These are phyloP conservation scores for Styela clava DNA, from an alignment of 23 tunicate genomes.

Conservation along the genomic window DNA sequence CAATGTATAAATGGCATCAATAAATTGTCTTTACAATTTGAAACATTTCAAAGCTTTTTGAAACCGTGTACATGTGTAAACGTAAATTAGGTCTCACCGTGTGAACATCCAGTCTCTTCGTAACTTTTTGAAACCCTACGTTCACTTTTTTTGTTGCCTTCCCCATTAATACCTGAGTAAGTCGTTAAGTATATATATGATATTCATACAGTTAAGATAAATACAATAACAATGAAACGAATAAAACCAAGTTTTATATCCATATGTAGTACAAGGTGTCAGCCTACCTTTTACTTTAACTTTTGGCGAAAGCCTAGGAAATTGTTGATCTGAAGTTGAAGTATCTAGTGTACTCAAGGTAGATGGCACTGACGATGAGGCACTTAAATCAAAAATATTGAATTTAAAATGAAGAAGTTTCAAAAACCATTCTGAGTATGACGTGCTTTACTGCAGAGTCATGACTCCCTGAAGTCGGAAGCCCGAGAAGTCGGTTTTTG, in stretches of 20 bases:
- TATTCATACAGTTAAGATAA: no score
- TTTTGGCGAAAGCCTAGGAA: slow-evolving; percentile 30
- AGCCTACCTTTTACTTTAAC: slow-evolving; percentile 19
- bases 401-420: not conserved
- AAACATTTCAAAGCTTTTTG: no score
- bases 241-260: not conserved
- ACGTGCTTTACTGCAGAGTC: no score
- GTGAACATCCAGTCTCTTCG: slow-evolving; percentile 18
- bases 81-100: no score
- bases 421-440: no score
- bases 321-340: slow-evolving; percentile 1
- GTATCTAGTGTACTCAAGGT: not conserved
- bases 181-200: no score
- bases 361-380: not conserved
- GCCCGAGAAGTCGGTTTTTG: no score
- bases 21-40: no score
- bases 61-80: no score
- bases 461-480: no score
- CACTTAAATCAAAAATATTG: not conserved
- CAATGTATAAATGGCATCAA: no score
- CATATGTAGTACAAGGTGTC: not conserved
- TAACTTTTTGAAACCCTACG: not conserved
- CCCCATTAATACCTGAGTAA: not conserved
- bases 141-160: not conserved
- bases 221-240: no score